Base-by-base conservation (phyloP, 1,140 invertebrate species). In the Drosophila repletoides region DNA sequence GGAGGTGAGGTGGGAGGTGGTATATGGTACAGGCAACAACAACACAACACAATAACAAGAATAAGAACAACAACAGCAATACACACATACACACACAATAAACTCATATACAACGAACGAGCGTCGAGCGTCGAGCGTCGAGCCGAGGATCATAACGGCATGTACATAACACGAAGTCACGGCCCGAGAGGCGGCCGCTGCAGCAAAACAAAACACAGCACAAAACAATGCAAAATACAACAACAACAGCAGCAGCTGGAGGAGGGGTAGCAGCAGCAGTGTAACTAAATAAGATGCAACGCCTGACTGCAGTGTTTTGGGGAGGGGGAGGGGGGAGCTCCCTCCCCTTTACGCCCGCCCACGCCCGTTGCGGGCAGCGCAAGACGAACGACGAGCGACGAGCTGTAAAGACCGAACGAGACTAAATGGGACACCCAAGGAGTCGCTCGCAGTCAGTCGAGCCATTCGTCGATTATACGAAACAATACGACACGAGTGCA, bases 181-280 rank as follows among this genome's bases (percentile, higher is more conserved):
- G 81, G 76, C 67, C 72, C 80, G 81, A 87, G 71, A 83, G 79
- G 80, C 79, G 36, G 45, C 36, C 46, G 49, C 38, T 48, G 64
- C 60, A 59, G 76, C 79, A 83, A 87, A 87, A 86, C 81, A 86
- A 86, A 86, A 86, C 81, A 86, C 81, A 86, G 81, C 80, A 86
- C 80, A 86, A 86, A 86, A 86, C 80, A 86, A 86, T 87, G 80
- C 80, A 86, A 80, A 81, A 83, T 83, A 81, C 77, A 72, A 73
- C 69, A 75, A 61, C 69, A 71, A 31, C 45, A 66, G 64, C 60
- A 71, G 56, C 51, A 75, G 59, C 52, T 10, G 14, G 36, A 31
- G 28, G 5, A 64, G 53, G 24, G 70, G 59, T 26, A 59, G 41
- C 70, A 66, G 31, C 63, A 76, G 52, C 68, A 77, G 68, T 84